A percentile compares a stretch with the other conserved stretches of the same genome.
Evolutionary conservation across 2,888 invertebrate species (phyloP).

Genomic region (Schrankia costaestrigalis): DNA sequence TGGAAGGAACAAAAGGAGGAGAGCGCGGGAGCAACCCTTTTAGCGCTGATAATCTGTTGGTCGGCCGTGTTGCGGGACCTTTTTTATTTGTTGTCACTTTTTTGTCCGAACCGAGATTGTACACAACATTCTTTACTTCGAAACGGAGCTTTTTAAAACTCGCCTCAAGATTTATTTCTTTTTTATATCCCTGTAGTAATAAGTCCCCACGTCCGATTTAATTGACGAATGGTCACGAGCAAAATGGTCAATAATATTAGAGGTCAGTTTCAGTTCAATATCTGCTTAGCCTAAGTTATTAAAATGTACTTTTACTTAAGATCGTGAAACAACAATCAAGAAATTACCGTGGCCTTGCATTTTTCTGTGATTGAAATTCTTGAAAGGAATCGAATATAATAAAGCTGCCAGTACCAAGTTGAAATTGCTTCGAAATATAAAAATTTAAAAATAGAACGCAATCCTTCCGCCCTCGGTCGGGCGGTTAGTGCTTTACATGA

Average conservation of each 20-base stretch:
- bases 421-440: slow-evolving; percentile 74
- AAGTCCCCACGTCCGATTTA: slow-evolving; percentile 68
- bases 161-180: slow-evolving; percentile 69
- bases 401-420: slow-evolving; percentile 46
- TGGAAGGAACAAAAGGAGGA: slow-evolving; percentile 78
- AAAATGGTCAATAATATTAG: slow-evolving; percentile 58
- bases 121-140: slow-evolving; percentile 81
- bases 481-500: slow-evolving; percentile 78
- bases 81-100: slow-evolving; percentile 80
- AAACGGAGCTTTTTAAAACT: slow-evolving; percentile 78
- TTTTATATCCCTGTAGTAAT: slow-evolving; percentile 71
- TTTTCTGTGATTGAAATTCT: slow-evolving; percentile 22
- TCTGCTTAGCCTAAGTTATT: slow-evolving; percentile 33
- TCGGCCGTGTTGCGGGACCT: slow-evolving; percentile 73
- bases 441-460: slow-evolving; percentile 78
- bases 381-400: slow-evolving; percentile 28
- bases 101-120: slow-evolving; percentile 78
- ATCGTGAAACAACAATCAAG: slow-evolving; percentile 13
- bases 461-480: slow-evolving; percentile 78
- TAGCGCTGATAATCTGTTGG: slow-evolving; percentile 81
- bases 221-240: slow-evolving; percentile 75
- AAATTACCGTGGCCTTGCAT: slow-evolving; percentile 8
- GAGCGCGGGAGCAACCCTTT: slow-evolving; percentile 80
- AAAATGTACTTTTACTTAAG: slow-evolving; percentile 27
- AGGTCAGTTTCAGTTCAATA: slow-evolving; percentile 48